Evolutionary conservation across 2,888 invertebrate species (phyloP).

Genomic region (Orthosia gothica): DNA sequence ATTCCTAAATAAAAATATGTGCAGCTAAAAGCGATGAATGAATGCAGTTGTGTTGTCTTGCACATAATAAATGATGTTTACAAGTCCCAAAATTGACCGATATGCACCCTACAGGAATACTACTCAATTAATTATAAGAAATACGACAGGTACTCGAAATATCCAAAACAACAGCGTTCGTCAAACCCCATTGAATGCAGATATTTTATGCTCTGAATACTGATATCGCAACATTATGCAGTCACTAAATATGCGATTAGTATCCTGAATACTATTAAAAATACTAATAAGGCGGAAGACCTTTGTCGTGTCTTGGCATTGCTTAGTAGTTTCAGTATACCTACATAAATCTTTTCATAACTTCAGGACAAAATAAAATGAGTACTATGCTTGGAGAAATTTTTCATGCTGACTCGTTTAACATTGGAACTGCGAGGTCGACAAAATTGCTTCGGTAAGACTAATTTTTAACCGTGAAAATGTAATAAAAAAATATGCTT

Average conservation of each 20-base stretch:
- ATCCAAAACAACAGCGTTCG: conserved; percentile 53
- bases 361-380: conserved; percentile 8
- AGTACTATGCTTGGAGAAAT: conserved; percentile 27
- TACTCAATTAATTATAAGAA: conserved; percentile 5
- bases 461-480: conserved; percentile 40
- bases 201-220: conserved; percentile 58
- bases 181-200: conserved; percentile 54
- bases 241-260: conserved; percentile 33
- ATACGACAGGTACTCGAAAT: conserved; percentile 35
- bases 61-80: conserved; percentile 45
- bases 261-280: conserved; percentile 54
- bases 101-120: conserved; percentile 29
- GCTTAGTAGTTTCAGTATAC: conserved; percentile 3
- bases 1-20: background rate
- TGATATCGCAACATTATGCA: conserved; percentile 54
- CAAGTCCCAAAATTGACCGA: conserved; percentile 33
- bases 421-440: conserved; percentile 19
- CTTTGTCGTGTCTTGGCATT: conserved; percentile 6
- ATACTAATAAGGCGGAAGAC: conserved; percentile 44
- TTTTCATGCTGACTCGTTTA: conserved; percentile 31
- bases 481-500: conserved; percentile 38
- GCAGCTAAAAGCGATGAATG: background rate
- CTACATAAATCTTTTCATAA: conserved; percentile 24
- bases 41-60: conserved; percentile 16
- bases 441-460: conserved; percentile 19